Evolutionary conservation across 2,888 invertebrate genomes (phyloP), one percentile per base, ranked within the genome.

Genomic region (Drosophila phalerata): DNA sequence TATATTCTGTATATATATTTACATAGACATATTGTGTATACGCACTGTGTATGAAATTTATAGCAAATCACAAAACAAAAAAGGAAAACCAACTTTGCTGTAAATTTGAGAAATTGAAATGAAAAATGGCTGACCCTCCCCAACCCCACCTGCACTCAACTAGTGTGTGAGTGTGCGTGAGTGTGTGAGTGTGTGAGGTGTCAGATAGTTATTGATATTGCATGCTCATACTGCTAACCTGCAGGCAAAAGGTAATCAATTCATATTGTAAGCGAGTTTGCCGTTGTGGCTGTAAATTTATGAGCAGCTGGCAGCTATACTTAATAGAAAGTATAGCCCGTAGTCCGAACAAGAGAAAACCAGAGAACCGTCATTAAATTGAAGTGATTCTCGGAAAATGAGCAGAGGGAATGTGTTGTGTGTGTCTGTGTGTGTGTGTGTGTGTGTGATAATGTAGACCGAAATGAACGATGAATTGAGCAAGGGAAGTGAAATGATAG

Each of bases 201-300:
- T 69, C 60, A 58, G 75, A 87, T 82, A 85, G 85, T 76, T 79
- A 87, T 85, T 82, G 85, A 85, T 83, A 83, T 79, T 70, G 63
- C 61, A 45, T 56, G 68, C 47, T 62, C 53, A 58, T 56, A 47
- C 43, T 34, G 47, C 51, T 30, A 58, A 48, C 73, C 69, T 63
- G 47, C 52, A 25, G 65, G 68, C 63, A 62, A 73, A 62, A 56
- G 37, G 77, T 83, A 87, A 87, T 87, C 83, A 85, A 87, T 84
- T 84, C 83, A 79, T 85, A 82, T 82, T 82, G 73, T 58, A 64
- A 67, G 69, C 47, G 40, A 63, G 73, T 49, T 51, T 51, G 56
- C 67, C 63, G 69, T 52, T 56, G 66, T 55, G 64, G 67, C 28
- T 64, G 34, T 19, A 52, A 79, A 80, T 79, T 80, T 80, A 79